These are phyloP conservation scores for Rhaphigaster nebulosa DNA, from an alignment of 2,888 invertebrate species.

Conservation along the genomic window DNA sequence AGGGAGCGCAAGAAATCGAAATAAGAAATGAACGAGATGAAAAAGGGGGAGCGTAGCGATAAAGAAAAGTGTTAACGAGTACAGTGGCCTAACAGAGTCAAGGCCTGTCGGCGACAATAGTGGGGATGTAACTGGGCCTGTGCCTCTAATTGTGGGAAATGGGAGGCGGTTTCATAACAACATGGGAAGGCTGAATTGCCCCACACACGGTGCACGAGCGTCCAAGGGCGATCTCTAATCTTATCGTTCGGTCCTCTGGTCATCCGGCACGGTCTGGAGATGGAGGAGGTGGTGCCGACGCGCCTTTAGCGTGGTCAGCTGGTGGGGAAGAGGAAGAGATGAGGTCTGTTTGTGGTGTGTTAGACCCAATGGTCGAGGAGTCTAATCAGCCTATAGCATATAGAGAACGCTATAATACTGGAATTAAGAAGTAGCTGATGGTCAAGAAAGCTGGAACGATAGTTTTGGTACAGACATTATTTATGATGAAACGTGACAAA, in stretches of 20 bases:
- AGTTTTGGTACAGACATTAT: too few species aligned
- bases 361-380: too few species aligned
- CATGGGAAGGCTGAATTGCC: slow-evolving; percentile 49
- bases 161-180: slow-evolving; percentile 30
- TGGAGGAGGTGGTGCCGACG: neutral
- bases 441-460: too few species aligned
- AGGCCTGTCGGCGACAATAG: neutral
- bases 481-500: too few species aligned
- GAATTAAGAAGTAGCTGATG: too few species aligned
- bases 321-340: neutral
- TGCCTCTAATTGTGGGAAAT: slow-evolving; percentile 48
- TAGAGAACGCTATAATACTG: too few species aligned
- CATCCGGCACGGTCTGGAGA: slow-evolving; percentile 1
- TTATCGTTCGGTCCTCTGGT: neutral
- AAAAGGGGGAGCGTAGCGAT: neutral
- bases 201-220: slow-evolving; percentile 44
- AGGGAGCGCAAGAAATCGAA: neutral
- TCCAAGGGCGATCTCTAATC: slow-evolving; percentile 48
- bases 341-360: too few species aligned
- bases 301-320: neutral
- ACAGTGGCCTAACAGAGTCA: slow-evolving; percentile 44
- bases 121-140: slow-evolving; percentile 40
- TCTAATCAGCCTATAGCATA: too few species aligned
- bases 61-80: slow-evolving; percentile 38
- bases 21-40: neutral